Conservation (phyloP, 2,797 vertebrate genomes). For the Rhinatrema bivittatum region DNA sequence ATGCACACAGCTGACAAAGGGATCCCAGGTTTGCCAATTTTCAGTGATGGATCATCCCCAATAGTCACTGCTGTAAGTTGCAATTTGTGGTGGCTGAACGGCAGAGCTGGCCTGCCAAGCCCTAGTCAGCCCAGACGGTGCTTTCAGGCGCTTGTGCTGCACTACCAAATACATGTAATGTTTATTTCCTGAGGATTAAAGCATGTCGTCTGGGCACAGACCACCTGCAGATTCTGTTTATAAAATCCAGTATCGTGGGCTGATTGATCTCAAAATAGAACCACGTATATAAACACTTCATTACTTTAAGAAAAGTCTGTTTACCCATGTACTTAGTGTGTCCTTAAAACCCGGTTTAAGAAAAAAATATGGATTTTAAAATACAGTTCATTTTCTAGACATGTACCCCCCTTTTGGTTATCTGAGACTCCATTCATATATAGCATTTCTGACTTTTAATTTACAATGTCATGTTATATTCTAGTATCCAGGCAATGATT, state of each 20-base stretch:
- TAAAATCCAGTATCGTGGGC: constrained; percentile 35
- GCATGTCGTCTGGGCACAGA: constrained; percentile 50
- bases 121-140: constrained; percentile 38
- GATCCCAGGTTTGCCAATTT: constrained; percentile 30
- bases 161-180: constrained; percentile 26
- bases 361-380: no score
- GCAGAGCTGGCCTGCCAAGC: constrained; percentile 26
- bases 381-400: no score
- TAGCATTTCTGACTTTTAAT: not conserved
- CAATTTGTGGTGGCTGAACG: constrained; percentile 36
- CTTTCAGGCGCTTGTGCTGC: constrained; percentile 32
- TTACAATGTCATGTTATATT: not conserved
- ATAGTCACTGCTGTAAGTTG: constrained; percentile 50
- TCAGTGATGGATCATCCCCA: constrained; percentile 56
- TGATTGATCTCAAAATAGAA: constrained; percentile 50
- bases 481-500: no score
- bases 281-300: constrained; percentile 48
- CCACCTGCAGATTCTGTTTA: constrained; percentile 84
- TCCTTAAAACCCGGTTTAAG: no score
- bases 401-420: no score
- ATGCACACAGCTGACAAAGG: no score
- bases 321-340: no score
- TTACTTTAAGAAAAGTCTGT: constrained; percentile 48
- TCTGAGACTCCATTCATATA: not conserved
- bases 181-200: constrained; percentile 50